Evolutionary conservation across 2,113 vertebrate genomes (phyloP), one percentile per base, ranked within the genome.

Genomic region (Xiphorhynchus elegans): DNA sequence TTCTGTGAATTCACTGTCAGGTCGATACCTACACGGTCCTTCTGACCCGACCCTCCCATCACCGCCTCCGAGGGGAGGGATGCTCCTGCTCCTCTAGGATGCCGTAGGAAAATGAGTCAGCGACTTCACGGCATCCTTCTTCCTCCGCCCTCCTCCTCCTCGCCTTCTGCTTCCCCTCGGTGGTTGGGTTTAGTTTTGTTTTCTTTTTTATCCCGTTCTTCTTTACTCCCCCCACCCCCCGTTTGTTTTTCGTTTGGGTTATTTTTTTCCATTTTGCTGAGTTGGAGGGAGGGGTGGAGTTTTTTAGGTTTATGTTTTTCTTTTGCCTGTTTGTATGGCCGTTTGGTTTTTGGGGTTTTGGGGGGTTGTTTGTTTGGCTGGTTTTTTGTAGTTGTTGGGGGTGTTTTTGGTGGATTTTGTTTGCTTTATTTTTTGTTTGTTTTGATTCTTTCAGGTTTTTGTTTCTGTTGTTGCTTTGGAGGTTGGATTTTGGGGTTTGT

Each of bases 11-110:
- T 53, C 8, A 3, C 44, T 31, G 10, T 40, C n/a, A 60, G 33
- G 23, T 55, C 1, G 0, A 8, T 19, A 49, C 18, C 0, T 0
- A 49, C 11, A 12, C 0, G 0, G 5, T 20, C 29, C 26, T 50
- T 35, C 29, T 0, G 0, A 47, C 40, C 11, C 0, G 2, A 13
- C 29, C 20, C 13, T 0, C 8, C 28, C 20, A 4, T 31, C 14
- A 13, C 20, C 7, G 9, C 8, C 18, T 8, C 2, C 11, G 11
- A 0, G 0, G 20, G 12, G 6, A 50, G 49, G 7, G 35, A 46
- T 37, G 33, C 20, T 86, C 11, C 37, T 20, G 58, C 25, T 7
- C 2, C 29, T 14, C 20, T 29, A 24, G 39, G 20, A 44, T 31
- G 10, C 8, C 1, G 4, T 4, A 29, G 64, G 9, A 58, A 80